These are phyloP conservation scores for Andrena marginata DNA, from an alignment of 2,888 invertebrate species.

Conservation along the genomic window DNA sequence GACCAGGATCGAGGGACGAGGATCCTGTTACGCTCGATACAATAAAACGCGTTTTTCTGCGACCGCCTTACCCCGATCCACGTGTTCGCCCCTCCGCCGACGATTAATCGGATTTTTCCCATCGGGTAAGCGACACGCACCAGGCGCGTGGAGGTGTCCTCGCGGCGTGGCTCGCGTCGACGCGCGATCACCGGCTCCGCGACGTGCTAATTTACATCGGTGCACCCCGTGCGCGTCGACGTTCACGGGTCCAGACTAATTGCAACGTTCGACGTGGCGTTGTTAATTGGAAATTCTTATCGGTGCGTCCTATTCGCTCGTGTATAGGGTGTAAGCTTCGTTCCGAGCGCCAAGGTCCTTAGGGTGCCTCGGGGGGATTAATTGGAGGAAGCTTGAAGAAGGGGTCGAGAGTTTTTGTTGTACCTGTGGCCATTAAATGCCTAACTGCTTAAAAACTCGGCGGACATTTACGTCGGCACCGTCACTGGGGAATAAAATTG, in stretches of 20 bases:
- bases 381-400: too few relatives aligned
- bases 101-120: constrained; percentile 45
- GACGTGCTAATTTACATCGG: constrained; percentile 60
- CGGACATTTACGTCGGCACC: too few relatives aligned
- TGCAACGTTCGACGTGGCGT: constrained; percentile 43
- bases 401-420: too few relatives aligned
- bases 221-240: constrained; percentile 26
- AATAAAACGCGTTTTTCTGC: constrained; percentile 21
- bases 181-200: constrained; percentile 9
- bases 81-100: constrained; percentile 1
- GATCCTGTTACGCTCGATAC: constrained; percentile 36
- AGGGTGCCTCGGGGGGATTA: too few relatives aligned
- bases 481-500: too few relatives aligned
- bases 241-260: constrained; percentile 53
- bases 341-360: neutral
- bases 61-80: neutral
- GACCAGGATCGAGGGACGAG: constrained; percentile 36
- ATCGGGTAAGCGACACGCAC: neutral
- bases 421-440: too few relatives aligned
- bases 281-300: constrained; percentile 62
- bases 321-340: constrained; percentile 5
- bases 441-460: too few relatives aligned
- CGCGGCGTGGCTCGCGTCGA: constrained; percentile 18
- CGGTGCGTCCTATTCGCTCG: constrained; percentile 21
- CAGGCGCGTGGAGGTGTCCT: constrained; percentile 7